Conservation (phyloP, 2,113 vertebrate genomes). For the Erythrocercus mccallii region DNA sequence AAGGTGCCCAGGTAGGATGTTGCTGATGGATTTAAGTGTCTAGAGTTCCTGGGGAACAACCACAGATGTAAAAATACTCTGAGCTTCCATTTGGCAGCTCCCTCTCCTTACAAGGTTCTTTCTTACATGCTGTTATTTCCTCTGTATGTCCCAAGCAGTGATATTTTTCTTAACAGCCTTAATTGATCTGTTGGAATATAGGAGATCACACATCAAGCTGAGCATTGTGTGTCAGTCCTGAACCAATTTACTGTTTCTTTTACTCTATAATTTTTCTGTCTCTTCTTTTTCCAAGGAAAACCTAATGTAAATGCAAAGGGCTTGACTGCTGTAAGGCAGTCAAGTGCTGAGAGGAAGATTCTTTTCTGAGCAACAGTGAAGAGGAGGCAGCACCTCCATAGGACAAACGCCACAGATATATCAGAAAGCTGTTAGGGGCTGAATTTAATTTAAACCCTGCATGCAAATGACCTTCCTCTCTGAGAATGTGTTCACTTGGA, state of each 20-base stretch:
- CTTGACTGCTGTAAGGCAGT: neutral
- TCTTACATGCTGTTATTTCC: neutral
- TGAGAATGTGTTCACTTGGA: neutral
- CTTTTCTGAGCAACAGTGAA: neutral
- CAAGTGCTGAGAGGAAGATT: accelerated
- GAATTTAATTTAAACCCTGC: neutral
- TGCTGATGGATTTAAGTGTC: neutral
- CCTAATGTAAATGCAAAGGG: neutral
- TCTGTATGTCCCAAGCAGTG: neutral
- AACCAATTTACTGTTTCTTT: neutral
- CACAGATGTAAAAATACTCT: neutral
- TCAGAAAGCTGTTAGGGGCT: neutral
- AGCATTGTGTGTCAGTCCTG: neutral
- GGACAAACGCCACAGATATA: neutral
- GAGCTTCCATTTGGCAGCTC: neutral
- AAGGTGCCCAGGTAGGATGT: neutral
- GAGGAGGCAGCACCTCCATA: neutral
- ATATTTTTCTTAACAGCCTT: neutral
- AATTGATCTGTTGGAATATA: neutral
- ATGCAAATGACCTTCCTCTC: neutral
- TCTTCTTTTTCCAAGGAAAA: neutral
- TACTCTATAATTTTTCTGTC: neutral
- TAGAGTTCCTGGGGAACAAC: neutral
- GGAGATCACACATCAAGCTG: neutral
- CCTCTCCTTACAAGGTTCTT: neutral